Evolutionary conservation across 2,113 vertebrate genomes (phyloP).

Genomic region (Pungitius pungitius): DNA sequence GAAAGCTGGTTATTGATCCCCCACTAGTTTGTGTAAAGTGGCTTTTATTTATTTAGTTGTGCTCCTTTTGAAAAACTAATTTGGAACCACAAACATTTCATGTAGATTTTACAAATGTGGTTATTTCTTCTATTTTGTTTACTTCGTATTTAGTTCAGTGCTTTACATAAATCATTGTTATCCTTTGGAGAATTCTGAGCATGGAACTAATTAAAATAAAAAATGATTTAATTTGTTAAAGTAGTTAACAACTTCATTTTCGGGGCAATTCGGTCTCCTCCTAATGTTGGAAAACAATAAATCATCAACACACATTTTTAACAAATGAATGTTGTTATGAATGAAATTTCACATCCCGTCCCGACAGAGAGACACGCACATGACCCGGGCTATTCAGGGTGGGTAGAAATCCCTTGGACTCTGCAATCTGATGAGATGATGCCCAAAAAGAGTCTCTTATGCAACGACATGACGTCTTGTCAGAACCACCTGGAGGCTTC

Average conservation of each 20-base stretch:
- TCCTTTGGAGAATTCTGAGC: background rate
- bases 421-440: constrained; percentile 28
- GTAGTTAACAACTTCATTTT: background rate
- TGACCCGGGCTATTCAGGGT: constrained; percentile 17
- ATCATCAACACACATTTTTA: background rate
- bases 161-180: background rate
- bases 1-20: background rate
- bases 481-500: constrained; percentile 52
- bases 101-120: background rate
- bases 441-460: constrained; percentile 65
- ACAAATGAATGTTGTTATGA: background rate
- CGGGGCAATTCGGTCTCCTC: background rate
- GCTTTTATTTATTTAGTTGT: background rate
- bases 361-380: background rate
- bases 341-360: background rate
- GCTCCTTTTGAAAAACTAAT: background rate
- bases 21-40: background rate
- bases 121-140: background rate
- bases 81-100: background rate
- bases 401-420: constrained; percentile 38
- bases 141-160: background rate
- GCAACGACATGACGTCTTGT: constrained; percentile 47
- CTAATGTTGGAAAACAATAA: constrained; percentile 1
- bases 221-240: background rate
- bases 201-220: background rate